Percentiles rank a stretch among this genome's conserved stretches.
Conservation (phyloP, 2,113 vertebrate species). For the Callipepla californica region DNA sequence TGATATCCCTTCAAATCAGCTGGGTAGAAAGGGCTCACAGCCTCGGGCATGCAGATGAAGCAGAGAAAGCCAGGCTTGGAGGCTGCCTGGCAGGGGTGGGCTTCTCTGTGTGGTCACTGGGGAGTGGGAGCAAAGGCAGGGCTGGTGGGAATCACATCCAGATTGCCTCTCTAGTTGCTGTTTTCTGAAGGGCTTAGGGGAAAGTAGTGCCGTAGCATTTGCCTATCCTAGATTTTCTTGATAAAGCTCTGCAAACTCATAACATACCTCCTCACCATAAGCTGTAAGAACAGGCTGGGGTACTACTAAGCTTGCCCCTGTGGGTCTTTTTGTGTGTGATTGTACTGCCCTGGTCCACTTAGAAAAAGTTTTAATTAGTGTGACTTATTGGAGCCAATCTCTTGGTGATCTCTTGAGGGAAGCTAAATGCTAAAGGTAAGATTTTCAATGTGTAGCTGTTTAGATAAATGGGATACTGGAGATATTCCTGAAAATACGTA, state of each 20-base stretch:
- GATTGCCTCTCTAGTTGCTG: not conserved
- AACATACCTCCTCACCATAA: fast-evolving
- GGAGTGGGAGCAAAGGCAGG: not conserved
- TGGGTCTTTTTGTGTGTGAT: not conserved
- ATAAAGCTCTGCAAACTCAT: not conserved
- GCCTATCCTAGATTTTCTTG: not conserved
- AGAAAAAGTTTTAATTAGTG: not conserved
- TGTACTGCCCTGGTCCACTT: not conserved
- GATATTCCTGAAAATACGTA: slow-evolving; percentile 22
- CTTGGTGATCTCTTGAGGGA: not conserved
- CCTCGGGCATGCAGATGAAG: not conserved
- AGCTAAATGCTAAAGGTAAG: not conserved
- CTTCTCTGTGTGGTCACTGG: not conserved
- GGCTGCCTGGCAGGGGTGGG: not conserved
- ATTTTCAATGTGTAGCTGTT: not conserved
- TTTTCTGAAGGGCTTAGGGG: no score
- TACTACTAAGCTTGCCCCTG: not conserved
- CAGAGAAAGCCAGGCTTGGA: not conserved
- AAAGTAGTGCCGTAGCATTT: not conserved
- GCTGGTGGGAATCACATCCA: not conserved
- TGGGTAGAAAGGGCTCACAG: not conserved
- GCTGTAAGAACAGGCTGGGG: not conserved
- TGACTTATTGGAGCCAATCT: not conserved
- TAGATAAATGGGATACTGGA: not conserved
- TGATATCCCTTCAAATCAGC: slow-evolving; percentile 1